Conservation (phyloP, 2,113 vertebrate species). For the Piaya cayana region DNA sequence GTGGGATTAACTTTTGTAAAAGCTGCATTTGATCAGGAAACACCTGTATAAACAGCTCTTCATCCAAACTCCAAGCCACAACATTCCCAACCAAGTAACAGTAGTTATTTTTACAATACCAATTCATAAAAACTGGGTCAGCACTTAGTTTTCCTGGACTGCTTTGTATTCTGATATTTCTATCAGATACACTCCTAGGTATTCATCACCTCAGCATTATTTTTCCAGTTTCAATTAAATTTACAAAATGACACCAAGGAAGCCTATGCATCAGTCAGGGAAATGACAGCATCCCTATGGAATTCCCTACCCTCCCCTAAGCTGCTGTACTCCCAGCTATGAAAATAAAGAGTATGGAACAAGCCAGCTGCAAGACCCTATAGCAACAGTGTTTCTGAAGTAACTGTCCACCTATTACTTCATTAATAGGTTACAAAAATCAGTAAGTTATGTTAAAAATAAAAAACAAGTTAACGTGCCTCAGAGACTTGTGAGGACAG, state of each 20-base stretch:
- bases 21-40: not conserved
- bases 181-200: not conserved
- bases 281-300: not conserved
- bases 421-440: not conserved
- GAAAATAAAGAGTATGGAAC: not conserved
- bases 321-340: not conserved
- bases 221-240: not conserved
- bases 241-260: accelerated
- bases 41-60: not conserved
- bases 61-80: not conserved
- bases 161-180: not conserved
- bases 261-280: not conserved
- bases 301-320: not conserved
- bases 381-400: not conserved
- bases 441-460: not conserved
- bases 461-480: not conserved
- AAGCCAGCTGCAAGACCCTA: not conserved
- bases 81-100: not conserved
- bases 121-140: not conserved
- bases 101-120: not conserved
- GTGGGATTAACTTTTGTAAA: not conserved
- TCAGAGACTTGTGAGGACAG: not conserved
- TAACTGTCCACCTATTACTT: not conserved
- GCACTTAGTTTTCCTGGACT: not conserved
- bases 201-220: not conserved